Percentiles rank a stretch among this genome's conserved stretches.
Evolutionary conservation across 1,140 invertebrate genomes (phyloP).

Genomic region (Phortica variegata): DNA sequence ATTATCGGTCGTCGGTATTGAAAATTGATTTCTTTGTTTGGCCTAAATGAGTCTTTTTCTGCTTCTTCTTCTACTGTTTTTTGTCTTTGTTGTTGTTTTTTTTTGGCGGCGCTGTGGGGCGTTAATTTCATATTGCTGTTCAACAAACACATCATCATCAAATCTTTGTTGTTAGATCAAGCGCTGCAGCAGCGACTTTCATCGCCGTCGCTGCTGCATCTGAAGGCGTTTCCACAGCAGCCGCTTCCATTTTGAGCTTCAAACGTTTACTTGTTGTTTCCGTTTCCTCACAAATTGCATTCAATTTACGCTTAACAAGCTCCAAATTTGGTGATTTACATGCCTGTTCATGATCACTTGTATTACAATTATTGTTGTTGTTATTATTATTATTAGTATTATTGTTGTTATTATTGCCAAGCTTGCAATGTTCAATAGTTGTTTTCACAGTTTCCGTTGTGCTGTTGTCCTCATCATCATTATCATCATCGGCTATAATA

Average conservation of each 20-base stretch:
- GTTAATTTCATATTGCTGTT: slow-evolving; percentile 5
- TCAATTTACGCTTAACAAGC: slow-evolving; percentile 46
- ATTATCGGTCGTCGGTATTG: no score
- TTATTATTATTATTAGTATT: slow-evolving; percentile 22
- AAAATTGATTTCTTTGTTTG: slow-evolving; percentile 1
- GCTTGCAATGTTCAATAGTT: slow-evolving; percentile 30
- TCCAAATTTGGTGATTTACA: slow-evolving; percentile 39
- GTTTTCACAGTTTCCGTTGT: slow-evolving; percentile 28
- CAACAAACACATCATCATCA: no score
- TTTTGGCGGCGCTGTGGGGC: neutral
- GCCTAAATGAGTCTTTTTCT: no score
- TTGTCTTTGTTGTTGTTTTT: no score
- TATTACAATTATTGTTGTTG: slow-evolving; percentile 32
- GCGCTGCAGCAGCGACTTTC: slow-evolving; percentile 57
- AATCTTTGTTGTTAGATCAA: slow-evolving; percentile 68
- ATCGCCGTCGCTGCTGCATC: slow-evolving; percentile 45
- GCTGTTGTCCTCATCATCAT: slow-evolving; percentile 41
- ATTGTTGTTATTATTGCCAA: neutral
- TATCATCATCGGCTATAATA: slow-evolving; percentile 5
- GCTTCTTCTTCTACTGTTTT: no score
- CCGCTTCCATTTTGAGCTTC: slow-evolving; percentile 53
- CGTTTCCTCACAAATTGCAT: slow-evolving; percentile 55
- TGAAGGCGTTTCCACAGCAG: slow-evolving; percentile 60
- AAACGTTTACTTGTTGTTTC: slow-evolving; percentile 56
- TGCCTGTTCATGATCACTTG: slow-evolving; percentile 29